Base-by-base conservation (phyloP, 1,140 invertebrate genomes). In the Neelides sp. region DNA sequence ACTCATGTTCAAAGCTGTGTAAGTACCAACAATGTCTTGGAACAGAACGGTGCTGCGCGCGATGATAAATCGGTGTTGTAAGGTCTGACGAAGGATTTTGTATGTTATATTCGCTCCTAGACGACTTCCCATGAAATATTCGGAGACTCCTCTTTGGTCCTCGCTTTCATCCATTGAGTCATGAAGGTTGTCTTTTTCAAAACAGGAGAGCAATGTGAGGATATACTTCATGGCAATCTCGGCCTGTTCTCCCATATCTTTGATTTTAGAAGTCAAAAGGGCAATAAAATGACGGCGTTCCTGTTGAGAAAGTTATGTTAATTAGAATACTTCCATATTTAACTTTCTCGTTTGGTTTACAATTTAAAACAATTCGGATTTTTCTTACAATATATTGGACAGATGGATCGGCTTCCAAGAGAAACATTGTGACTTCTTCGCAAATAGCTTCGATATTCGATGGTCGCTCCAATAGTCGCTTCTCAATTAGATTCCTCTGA, bases 101-200 rank as follows among this genome's bases (percentile, higher is more conserved):
- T 41, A 50, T 1, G 55, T 35, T 13, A 61, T 26, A 48, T 61
- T 56, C 17, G 55, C 54, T 35, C 58, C 58, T 12, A 54, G 20
- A 30, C 52, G 42, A 43, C 54, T 57, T 23, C 48, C 54, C 49
- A 61, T 52, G 15, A 57, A 61, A 37, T 35, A 54, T 48, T 58
- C 56, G 3, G 56, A 45, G 17, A 55, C 24, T 8, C 5, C 17
- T 15, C 15, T 19, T 2, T 47, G 35, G 24, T 48, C 47, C 4
- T 22, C 24, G 4, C 19, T 35, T 28, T 51, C 40, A 19, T 24
- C 28, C 43, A 30, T 13, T 7, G 17, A 8, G 4, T 17, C 35
- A 40, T 10, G 20, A 1, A 50, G 23, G 27, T 44, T 39, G 22
- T 58, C 50, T 34, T 41, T 28, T 20, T 56, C 52, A 57, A 12